Evolutionary conservation across 2,113 vertebrate genomes (phyloP).

Genomic region (Pachypanchax playfairii): DNA sequence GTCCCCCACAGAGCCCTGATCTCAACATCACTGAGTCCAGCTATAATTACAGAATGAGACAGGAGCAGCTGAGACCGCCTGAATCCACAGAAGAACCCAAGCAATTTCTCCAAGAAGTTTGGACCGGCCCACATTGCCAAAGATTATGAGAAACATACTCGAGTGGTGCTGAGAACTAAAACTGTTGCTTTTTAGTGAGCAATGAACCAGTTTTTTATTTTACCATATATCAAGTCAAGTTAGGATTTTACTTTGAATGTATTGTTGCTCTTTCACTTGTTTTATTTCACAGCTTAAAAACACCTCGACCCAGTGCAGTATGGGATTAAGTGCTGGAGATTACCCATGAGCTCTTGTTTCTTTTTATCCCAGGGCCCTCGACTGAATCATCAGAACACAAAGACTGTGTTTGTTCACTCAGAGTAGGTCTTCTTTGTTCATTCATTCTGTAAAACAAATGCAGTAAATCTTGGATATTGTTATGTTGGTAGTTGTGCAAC

Average conservation of each 20-base stretch:
- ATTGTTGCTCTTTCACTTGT: constrained; percentile 19
- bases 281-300: background rate
- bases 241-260: too few species aligned
- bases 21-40: constrained; percentile 15
- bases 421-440: constrained; percentile 36
- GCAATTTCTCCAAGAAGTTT: constrained; percentile 3
- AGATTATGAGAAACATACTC: background rate
- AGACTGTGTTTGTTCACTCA: constrained; percentile 21
- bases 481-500: constrained; percentile 14
- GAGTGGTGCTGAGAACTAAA: background rate
- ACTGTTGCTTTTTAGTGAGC: background rate
- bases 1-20: constrained; percentile 15
- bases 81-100: constrained; percentile 6
- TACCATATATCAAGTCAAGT: too few species aligned
- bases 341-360: constrained; percentile 36
- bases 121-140: constrained; percentile 4
- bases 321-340: constrained; percentile 42
- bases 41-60: constrained; percentile 27
- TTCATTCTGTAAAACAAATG: constrained; percentile 15
- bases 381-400: constrained; percentile 36
- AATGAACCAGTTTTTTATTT: background rate
- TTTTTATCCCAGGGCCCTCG: constrained; percentile 23
- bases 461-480: constrained; percentile 3
- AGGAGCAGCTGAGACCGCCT: constrained; percentile 15
- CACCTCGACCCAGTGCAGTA: constrained; percentile 13